Evolutionary conservation across 2,797 vertebrate species (phyloP).

Genomic region (Heterohyrax brucei): DNA sequence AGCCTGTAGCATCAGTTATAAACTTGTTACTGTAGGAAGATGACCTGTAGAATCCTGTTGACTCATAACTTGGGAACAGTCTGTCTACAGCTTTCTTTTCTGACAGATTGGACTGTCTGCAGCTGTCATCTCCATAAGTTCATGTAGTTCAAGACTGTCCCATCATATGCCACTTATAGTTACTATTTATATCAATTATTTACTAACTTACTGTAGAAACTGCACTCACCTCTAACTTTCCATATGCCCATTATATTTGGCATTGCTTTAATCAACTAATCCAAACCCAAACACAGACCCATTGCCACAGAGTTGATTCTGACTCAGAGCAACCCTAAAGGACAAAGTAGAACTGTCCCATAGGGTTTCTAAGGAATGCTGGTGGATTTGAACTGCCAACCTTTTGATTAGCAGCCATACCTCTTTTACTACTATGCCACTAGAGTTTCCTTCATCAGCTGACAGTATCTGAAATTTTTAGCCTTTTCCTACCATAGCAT

Average conservation of each 20-base stretch:
- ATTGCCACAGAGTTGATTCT: no score
- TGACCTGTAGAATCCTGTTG: neutral
- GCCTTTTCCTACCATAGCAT: slow-evolving; percentile 43
- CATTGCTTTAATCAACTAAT: neutral
- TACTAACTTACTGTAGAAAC: neutral
- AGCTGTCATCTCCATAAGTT: neutral
- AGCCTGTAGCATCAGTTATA: neutral
- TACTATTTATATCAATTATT: neutral
- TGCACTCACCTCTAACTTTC: neutral
- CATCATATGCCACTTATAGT: neutral
- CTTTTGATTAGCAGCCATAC: no score
- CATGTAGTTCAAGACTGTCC: no score
- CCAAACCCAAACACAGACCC: no score
- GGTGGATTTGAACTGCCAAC: no score
- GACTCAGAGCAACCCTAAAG: no score
- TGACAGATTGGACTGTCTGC: neutral
- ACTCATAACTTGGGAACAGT: neutral
- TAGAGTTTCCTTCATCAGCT: neutral
- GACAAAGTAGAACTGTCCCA: no score
- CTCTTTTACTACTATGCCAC: no score
- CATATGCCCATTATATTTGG: neutral
- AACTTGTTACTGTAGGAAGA: slow-evolving; percentile 48
- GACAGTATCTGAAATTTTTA: slow-evolving; percentile 20
- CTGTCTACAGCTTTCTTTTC: slow-evolving; percentile 27
- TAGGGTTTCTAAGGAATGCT: no score